Percentiles rank a stretch among this genome's conserved stretches.
These are phyloP conservation scores for Psix sp. DNA, from an alignment of 1,140 invertebrate genomes.

Conservation along the genomic window DNA sequence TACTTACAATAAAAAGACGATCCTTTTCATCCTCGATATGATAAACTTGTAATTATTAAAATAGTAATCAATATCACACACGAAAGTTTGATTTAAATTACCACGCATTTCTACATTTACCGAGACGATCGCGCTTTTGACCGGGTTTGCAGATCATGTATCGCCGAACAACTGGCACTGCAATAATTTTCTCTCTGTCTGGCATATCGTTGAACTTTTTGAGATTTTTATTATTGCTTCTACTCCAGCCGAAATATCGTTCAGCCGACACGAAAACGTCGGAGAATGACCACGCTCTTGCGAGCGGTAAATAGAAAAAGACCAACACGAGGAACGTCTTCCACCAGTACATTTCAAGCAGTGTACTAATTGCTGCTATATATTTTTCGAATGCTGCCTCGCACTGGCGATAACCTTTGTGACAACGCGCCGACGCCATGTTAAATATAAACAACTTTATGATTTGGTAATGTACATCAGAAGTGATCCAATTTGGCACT, in stretches of 20 bases:
- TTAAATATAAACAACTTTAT: constrained; percentile 29
- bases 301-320: constrained; percentile 18
- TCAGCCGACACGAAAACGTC: constrained; percentile 29
- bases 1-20: not conserved
- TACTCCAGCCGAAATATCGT: not conserved
- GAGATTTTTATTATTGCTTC: not conserved
- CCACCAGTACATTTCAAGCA: constrained; percentile 24
- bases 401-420: constrained; percentile 21
- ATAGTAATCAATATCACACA: not conserved
- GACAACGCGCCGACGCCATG: constrained; percentile 31
- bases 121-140: constrained; percentile 60
- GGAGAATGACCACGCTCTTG: constrained; percentile 45
- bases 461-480: constrained; percentile 21
- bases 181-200: constrained; percentile 55
- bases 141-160: constrained; percentile 51
- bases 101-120: constrained; percentile 64
- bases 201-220: constrained; percentile 11
- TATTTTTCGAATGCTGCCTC: constrained; percentile 10
- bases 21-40: not conserved
- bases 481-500: constrained; percentile 18
- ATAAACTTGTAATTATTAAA: not conserved
- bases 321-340: constrained; percentile 30
- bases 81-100: constrained; percentile 26
- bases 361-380: constrained; percentile 9
- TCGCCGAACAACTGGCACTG: constrained; percentile 51